Conservation (phyloP, 1,140 invertebrate genomes). For the Pristionchus pacificus region DNA sequence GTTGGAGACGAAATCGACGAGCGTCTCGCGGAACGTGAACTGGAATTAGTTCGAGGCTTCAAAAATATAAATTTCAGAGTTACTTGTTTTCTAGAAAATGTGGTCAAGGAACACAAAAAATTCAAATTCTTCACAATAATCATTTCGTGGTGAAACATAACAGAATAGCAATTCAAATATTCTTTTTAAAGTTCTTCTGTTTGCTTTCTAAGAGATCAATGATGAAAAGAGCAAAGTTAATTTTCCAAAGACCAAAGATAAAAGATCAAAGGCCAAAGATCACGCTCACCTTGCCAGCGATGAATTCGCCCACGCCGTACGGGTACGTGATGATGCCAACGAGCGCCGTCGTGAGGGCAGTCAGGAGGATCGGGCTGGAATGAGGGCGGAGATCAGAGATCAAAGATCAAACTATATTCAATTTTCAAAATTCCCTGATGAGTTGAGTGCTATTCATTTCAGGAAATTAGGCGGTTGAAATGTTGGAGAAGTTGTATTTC, state of each 20-base stretch:
- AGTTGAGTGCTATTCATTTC: no score
- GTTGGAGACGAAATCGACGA: slow-evolving; percentile 49
- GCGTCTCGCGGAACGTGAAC: slow-evolving; percentile 53
- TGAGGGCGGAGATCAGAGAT: no score
- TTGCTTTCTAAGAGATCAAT: no score
- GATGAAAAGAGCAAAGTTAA: no score
- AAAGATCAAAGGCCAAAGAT: no score
- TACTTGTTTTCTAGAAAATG: neutral
- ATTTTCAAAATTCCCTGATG: no score
- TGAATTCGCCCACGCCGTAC: slow-evolving; percentile 46
- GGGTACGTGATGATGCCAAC: slow-evolving; percentile 51
- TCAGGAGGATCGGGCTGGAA: slow-evolving; percentile 44
- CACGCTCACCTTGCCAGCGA: slow-evolving; percentile 49
- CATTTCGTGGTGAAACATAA: neutral
- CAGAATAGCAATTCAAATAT: no score
- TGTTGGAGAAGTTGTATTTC: no score
- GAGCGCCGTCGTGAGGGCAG: slow-evolving; percentile 46
- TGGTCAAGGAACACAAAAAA: neutral
- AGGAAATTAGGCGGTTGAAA: no score
- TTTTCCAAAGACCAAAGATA: no score
- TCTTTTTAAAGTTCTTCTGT: no score
- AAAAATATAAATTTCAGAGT: neutral
- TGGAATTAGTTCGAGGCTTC: slow-evolving; percentile 2
- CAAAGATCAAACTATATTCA: no score
- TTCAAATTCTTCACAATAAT: neutral